Conservation (phyloP, 2,113 vertebrate species). For the Silurus asotus region DNA sequence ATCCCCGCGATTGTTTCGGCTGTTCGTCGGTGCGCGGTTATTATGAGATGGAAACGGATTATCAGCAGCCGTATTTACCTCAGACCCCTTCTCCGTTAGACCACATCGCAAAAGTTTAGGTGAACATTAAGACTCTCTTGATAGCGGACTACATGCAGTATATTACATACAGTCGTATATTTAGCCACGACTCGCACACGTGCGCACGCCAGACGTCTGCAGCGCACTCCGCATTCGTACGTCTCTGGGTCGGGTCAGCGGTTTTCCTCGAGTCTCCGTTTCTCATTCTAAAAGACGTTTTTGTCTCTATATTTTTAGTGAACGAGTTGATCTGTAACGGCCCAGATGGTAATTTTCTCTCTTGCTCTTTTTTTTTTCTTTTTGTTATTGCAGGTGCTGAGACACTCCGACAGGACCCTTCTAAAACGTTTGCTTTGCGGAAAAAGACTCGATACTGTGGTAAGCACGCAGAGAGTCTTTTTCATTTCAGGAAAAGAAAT, state of each 20-base stretch:
- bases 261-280: neutral
- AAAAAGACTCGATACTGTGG: slow-evolving; percentile 58
- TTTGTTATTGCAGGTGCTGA: slow-evolving; percentile 57
- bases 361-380: slow-evolving; percentile 4
- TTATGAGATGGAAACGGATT: too few species aligned
- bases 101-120: neutral
- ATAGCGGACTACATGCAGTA: neutral
- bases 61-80: too few species aligned
- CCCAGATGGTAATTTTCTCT: slow-evolving; percentile 9
- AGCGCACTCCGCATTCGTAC: neutral
- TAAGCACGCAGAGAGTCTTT: slow-evolving; percentile 50
- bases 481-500: neutral
- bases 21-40: too few species aligned
- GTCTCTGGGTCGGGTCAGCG: neutral
- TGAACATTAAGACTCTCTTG: neutral
- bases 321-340: neutral
- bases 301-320: neutral
- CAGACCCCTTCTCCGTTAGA: neutral
- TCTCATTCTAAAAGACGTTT: neutral
- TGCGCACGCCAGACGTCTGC: neutral
- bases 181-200: neutral
- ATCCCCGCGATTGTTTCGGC: too few species aligned
- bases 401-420: slow-evolving; percentile 50
- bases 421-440: slow-evolving; percentile 49
- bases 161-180: neutral